Percentiles rank a stretch among this genome's conserved stretches.
Evolutionary conservation across 2,797 vertebrate genomes (phyloP).

Genomic region (Enteromius afrohamiltoni): DNA sequence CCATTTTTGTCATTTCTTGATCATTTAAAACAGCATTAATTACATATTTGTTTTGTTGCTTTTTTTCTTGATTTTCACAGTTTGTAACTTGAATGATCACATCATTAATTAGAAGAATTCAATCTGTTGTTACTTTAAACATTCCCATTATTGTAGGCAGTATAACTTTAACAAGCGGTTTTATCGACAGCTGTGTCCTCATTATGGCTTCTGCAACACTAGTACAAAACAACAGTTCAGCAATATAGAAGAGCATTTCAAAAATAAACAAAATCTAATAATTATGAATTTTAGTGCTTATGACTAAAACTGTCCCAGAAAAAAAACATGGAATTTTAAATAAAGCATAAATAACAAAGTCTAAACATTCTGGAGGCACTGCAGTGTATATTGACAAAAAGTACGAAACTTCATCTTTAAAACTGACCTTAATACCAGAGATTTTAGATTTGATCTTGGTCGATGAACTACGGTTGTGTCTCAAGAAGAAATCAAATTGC

Average conservation of each 20-base stretch:
- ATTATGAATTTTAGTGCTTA: background rate
- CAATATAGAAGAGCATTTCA: background rate
- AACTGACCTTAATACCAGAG: background rate
- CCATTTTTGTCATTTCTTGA: background rate
- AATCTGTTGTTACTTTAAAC: conserved; percentile 16
- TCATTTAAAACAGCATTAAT: background rate
- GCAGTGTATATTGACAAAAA: background rate
- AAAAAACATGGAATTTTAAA: background rate
- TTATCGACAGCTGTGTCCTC: background rate
- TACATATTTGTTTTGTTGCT: background rate
- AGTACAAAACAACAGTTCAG: conserved; percentile 1
- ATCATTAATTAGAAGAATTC: background rate
- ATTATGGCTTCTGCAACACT: conserved; percentile 12
- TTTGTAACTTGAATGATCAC: background rate
- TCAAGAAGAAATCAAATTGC: background rate
- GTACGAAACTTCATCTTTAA: background rate
- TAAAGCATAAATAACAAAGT: background rate
- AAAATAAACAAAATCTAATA: background rate
- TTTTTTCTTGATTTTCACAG: background rate
- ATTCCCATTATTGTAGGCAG: background rate
- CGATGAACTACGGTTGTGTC: background rate
- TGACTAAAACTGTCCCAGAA: conserved; percentile 1
- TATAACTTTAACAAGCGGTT: conserved; percentile 4
- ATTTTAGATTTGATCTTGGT: conserved; percentile 5
- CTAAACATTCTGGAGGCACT: background rate